Evolutionary conservation across 2,888 invertebrate genomes (phyloP), one percentile per base, ranked within the genome.

Genomic region (Priocnemis perturbator): DNA sequence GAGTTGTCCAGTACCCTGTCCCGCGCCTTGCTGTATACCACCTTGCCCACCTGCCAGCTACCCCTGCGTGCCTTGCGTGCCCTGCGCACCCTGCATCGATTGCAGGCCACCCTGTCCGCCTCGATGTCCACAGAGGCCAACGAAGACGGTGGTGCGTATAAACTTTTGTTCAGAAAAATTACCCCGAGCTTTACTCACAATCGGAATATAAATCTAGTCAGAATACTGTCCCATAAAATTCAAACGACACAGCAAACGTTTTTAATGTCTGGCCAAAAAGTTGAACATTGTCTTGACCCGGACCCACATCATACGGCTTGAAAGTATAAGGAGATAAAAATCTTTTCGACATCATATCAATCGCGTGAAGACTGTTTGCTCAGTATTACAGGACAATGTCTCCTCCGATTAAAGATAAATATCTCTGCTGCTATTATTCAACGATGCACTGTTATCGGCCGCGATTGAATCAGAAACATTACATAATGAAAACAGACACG

Each of bases 111-210:
- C 69, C 5, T 77, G 71, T 26, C 72, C 58, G 9, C 77, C 72
- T 0, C 69, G 60, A 5, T 72, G 65, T 52, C 57, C 67, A 0
- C 73, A 73, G 19, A 74, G 50, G 57, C 76, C 84, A 4, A 74
- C 70, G 1, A 77, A 73, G 68, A 79, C 84, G 23, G 63, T 73
- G 55, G 83, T 83, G 65, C 48, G 74, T 66, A 56, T 15, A 30
- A 19, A n/a, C 2, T 9, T 2, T 17, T 47, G 3, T 9, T 26
- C 26, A 26, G 26, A 26, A 26, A 26, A 26, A 5, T 26, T 26
- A 3, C 26, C 5, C 5, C 26, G 26, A 5, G 26, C 26, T 3
- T 26, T 26, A 26, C 26, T 5, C 5, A 5, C 26, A 2, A 26
- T 26, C 26, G 5, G 5, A 26, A 26, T 26, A n/a, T n/a, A n/a